Percentiles rank a stretch among this genome's conserved stretches.
phyloP scores from a whole-genome alignment of 2,888 invertebrate species.

The Gnatocerus cornutus region DNA sequence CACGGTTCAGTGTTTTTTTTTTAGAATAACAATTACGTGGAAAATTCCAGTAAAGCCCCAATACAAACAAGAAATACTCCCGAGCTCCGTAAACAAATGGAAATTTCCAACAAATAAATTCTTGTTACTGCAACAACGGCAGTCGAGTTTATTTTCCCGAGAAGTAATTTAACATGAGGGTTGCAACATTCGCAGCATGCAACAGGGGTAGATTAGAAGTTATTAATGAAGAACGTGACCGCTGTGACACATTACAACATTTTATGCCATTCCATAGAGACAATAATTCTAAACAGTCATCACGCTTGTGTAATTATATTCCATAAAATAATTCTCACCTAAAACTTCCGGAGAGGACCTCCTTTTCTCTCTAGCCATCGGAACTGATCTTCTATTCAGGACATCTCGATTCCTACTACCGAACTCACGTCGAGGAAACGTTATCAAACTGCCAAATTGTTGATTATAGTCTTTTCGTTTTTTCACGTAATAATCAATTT shows the following conservation, averaged over 20 bases:
- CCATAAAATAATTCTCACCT: slow-evolving; percentile 62
- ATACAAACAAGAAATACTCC: neutral
- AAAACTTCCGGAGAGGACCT: slow-evolving; percentile 69
- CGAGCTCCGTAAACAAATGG: neutral
- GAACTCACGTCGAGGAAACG: slow-evolving; percentile 66
- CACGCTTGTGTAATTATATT: slow-evolving; percentile 16
- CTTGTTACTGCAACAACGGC: neutral
- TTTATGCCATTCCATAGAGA: slow-evolving; percentile 44
- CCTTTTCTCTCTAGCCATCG: slow-evolving; percentile 70
- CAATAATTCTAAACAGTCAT: slow-evolving; percentile 25
- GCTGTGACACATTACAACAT: slow-evolving; percentile 52
- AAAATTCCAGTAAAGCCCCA: too few species aligned
- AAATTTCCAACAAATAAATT: slow-evolving; percentile 6
- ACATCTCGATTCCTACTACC: slow-evolving; percentile 63
- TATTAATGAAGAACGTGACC: slow-evolving; percentile 53
- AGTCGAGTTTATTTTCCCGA: slow-evolving; percentile 1
- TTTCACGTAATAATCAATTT: slow-evolving; percentile 70
- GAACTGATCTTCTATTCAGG: slow-evolving; percentile 67
- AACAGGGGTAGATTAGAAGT: slow-evolving; percentile 46
- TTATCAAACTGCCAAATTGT: slow-evolving; percentile 68
- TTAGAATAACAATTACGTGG: too few species aligned
- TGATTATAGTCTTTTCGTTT: slow-evolving; percentile 68
- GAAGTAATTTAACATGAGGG: slow-evolving; percentile 27
- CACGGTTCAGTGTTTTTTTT: too few species aligned
- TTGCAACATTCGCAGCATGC: slow-evolving; percentile 46